Conservation (phyloP, 2,888 invertebrate genomes). For the Rotaria sp. region DNA sequence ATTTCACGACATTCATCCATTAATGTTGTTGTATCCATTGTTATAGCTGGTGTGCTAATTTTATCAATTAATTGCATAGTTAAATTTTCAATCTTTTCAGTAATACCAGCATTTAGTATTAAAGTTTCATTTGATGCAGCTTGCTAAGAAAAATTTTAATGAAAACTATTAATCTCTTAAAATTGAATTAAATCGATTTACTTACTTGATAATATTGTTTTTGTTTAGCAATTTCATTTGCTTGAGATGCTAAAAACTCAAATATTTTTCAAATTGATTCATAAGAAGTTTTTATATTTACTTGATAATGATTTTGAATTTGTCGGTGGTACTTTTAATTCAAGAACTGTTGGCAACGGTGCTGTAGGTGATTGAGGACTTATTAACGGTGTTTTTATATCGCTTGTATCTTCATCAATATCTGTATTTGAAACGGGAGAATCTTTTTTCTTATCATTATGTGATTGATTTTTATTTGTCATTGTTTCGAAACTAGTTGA, state of each 20-base stretch:
- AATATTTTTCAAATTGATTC: neutral
- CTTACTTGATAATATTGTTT: neutral
- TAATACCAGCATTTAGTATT: neutral
- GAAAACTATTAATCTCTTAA: neutral
- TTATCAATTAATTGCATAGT: neutral
- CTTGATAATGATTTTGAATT: neutral
- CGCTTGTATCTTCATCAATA: slow-evolving; percentile 10
- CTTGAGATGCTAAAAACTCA: neutral
- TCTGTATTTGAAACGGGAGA: neutral
- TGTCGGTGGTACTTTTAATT: neutral
- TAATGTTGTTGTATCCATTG: slow-evolving; percentile 24
- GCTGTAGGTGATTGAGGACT: neutral
- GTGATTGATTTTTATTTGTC: neutral
- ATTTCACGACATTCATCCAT: slow-evolving; percentile 6
- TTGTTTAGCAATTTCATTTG: neutral
- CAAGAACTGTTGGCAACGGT: neutral
- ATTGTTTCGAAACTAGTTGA: no score
- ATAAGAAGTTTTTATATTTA: neutral
- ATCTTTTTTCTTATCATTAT: neutral
- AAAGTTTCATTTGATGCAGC: neutral
- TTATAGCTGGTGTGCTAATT: slow-evolving; percentile 25
- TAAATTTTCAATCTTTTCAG: slow-evolving; percentile 25
- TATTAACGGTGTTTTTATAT: neutral
- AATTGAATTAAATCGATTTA: neutral
- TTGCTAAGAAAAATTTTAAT: neutral